A percentile compares a stretch with the other conserved stretches of the same genome.
Conservation (phyloP, 92 coral and sea anemone species). For the Montipora capitata region DNA sequence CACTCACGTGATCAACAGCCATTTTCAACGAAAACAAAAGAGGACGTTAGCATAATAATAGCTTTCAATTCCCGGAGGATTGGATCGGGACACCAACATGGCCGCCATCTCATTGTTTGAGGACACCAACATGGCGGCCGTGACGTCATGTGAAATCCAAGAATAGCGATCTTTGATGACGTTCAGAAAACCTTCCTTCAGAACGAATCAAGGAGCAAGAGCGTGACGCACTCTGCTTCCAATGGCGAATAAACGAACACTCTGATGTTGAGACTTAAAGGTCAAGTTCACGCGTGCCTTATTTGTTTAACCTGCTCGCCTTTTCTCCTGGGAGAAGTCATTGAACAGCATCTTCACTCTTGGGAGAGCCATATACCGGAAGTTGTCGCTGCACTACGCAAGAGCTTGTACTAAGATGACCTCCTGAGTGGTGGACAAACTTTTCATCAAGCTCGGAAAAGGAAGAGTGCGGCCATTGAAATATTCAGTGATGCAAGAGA, state of each 20-base stretch:
- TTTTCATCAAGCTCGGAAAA: not conserved
- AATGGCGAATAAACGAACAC: constrained; percentile 21
- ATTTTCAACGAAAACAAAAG: too few relatives aligned
- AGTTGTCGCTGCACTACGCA: not conserved
- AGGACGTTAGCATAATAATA: too few relatives aligned
- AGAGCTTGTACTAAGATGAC: not conserved
- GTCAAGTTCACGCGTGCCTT: not conserved
- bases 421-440: not conserved
- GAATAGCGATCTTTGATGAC: not conserved
- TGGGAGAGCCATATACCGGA: constrained; percentile 6
- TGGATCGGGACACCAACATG: too few relatives aligned
- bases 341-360: not conserved
- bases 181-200: constrained; percentile 26
- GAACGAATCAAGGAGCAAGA: constrained; percentile 13
- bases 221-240: constrained; percentile 35
- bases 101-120: too few relatives aligned
- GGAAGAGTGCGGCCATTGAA: not conserved
- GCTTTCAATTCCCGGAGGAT: too few relatives aligned
- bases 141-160: too few relatives aligned
- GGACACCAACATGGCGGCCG: too few relatives aligned
- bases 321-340: not conserved
- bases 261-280: not conserved
- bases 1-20: too few relatives aligned
- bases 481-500: too few relatives aligned
- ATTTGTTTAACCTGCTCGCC: not conserved